Percentiles rank a stretch among this genome's conserved stretches.
phyloP scores from a whole-genome alignment of 2,888 invertebrate species.

The Dioctria rufipes region DNA sequence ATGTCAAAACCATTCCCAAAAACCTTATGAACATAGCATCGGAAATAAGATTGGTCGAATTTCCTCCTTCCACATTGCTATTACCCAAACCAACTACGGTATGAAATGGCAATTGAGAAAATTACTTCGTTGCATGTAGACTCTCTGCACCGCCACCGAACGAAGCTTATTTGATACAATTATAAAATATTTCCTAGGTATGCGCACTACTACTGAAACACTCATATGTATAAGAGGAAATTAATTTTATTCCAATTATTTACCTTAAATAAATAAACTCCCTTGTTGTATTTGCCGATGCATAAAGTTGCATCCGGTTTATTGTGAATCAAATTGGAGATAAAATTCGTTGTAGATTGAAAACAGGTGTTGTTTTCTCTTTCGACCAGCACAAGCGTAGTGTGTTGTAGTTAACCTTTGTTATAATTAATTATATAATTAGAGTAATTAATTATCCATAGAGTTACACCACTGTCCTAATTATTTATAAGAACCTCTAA shows the following conservation, averaged over 20 bases:
- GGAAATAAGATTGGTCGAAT: no score
- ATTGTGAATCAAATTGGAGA: neutral
- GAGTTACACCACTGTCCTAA: neutral
- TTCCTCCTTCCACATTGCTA: no score
- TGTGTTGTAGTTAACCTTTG: neutral
- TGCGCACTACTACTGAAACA: neutral
- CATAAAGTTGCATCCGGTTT: conserved; percentile 13
- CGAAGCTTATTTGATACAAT: no score
- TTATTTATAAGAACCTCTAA: no score
- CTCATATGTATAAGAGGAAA: neutral
- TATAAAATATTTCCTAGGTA: neutral
- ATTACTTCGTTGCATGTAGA: no score
- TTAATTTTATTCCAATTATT: neutral
- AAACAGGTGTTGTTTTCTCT: no score
- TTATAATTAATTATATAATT: conserved; percentile 4
- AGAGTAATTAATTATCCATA: neutral
- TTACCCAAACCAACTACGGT: no score
- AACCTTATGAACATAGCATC: no score
- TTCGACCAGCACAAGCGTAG: no score
- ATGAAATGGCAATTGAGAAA: no score
- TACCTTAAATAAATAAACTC: conserved; percentile 1
- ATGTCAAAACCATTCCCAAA: no score
- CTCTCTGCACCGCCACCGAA: no score
- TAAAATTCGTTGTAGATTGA: neutral
- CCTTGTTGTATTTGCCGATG: neutral